Base-by-base conservation (phyloP, 2,797 vertebrate genomes). In the Otus scops region DNA sequence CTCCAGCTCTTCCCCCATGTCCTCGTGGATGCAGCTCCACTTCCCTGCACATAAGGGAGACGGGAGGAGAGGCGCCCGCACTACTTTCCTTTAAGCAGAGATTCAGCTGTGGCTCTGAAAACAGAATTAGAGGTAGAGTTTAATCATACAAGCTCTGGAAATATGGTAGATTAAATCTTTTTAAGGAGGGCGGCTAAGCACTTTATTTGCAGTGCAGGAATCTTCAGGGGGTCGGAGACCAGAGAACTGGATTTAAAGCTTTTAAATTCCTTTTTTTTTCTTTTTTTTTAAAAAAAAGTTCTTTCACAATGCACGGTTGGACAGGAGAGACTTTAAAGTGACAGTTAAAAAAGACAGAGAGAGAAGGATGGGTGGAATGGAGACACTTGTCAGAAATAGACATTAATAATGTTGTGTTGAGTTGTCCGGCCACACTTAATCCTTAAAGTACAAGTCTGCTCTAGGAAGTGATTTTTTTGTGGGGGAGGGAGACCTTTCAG, bases 71-170 rank as follows among this genome's bases (percentile, higher is more conserved):
- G 56, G 81, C 2, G 5, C 48, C 48, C 4, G 7, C 13, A 13
- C 69, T 0, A 1, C 64, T 68, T 91, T 38, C 12, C 85, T 93
- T 88, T 79, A 85, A 83, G 83, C 78, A 75, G 87, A 68, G 76
- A 59, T 78, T 92, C 50, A 10, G 47, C 85, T 36, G 47, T 48
- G 26, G 64, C 89, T 93, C 75, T 63, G 60, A 78, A 89, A 96
- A 88, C n/a, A n/a, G 92, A 94, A 94, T 81, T 95, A 89, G 89
- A 88, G 77, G 64, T 85, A 78, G 80, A 13, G 67, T 69, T 95
- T 96, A 95, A 96, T 95, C 95, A 89, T 80, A 85, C 78, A 69
- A 95, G 85, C 88, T 87, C 87, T 94, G 82, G 82, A 97, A 97
- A 96, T 92, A 93, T 32, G 51, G 71, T 39, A 82, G 91, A 79